Base-by-base conservation (phyloP, 2,888 invertebrate species). In the Odontocerum albicorne region DNA sequence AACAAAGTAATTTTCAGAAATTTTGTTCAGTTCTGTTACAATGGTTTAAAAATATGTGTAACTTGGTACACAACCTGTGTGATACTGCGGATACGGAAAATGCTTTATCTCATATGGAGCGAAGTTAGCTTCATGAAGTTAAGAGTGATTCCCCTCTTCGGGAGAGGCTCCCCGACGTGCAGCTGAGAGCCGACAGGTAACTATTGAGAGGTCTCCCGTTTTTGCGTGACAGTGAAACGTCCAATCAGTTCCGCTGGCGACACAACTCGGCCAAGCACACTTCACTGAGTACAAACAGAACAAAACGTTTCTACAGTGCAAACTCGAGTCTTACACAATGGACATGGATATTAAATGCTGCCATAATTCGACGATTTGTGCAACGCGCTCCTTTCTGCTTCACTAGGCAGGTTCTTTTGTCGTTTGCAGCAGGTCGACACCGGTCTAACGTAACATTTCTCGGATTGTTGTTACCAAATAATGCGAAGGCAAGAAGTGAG, bases 181-280 rank as follows among this genome's bases (percentile, higher is more conserved):
- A n/a, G n/a, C n/a, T n/a, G n/a, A n/a, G n/a, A n/a, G n/a, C n/a
- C n/a, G n/a, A n/a, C n/a, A n/a, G n/a, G n/a, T n/a, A n/a, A n/a
- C n/a, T n/a, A n/a, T n/a, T n/a, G n/a, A n/a, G n/a, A n/a, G n/a
- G n/a, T n/a, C n/a, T n/a, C n/a, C n/a, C n/a, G n/a, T n/a, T n/a
- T 55, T 47, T 45, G 21, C 40, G 49, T 57, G 57, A 49, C 60
- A 55, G 57, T 60, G 55, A 60, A 60, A 57, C 55, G 52, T 42
- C 55, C 47, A 16, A 54, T 50, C 49, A 36, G 54, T 60, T 60
- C 54, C 60, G 50, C 51, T 40, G 49, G 43, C 51, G 55, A 57
- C 51, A 51, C 50, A 21, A 49, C 27, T 13, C 49, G 44, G 44
- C 33, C 42, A 35, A 39, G 40, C 36, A 20, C 42, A 54, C 42